Evolutionary conservation across 2,888 invertebrate genomes (phyloP), one percentile per base, ranked within the genome.

Genomic region (Limnephilus lunatus): DNA sequence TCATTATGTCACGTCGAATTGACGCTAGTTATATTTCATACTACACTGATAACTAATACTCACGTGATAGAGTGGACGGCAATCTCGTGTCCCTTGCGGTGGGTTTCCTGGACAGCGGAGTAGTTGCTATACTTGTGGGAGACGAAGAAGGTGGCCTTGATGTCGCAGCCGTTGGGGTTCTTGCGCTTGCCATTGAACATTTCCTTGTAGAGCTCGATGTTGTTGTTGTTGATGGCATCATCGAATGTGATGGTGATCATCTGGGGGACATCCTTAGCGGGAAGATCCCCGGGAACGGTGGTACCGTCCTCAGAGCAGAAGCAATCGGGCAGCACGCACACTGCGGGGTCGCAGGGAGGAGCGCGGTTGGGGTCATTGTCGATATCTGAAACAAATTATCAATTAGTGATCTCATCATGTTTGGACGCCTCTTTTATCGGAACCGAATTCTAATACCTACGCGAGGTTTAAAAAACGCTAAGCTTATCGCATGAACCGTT

Each of bases 241-340:
- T 99, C 99, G 95, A 99, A 99, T 90, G 99, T 99, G 95, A 99
- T 98, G 92, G 98, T 98, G 94, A 99, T 97, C 99, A 99, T 99
- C 96, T 99, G 98, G 9, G 99, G 99, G 0, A 99, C 98, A 94
- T 98, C 98, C 95, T 97, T 98, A 93, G 97, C 95, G 25, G 98
- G 98, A 89, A 98, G 95, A 94, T 98, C 98, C 25, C 98, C 98
- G 93, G 98, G 98, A 94, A 98, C 98, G 85, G 97, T 96, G 81
- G 98, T 98, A 94, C 98, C 98, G 94, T 98, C 98, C 95, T 98
- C 98, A 15, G 98, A 98, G 95, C 99, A 99, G 97, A 98, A 99
- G 95, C 99, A 99, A 95, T 99, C 99, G 81, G 99, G 99, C 93
- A 99, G 96, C 53, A 97, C 97, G 95, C 99, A 99, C 93, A 98